Evolutionary conservation across 2,113 vertebrate species (phyloP).

Genomic region (Gila orcuttii): DNA sequence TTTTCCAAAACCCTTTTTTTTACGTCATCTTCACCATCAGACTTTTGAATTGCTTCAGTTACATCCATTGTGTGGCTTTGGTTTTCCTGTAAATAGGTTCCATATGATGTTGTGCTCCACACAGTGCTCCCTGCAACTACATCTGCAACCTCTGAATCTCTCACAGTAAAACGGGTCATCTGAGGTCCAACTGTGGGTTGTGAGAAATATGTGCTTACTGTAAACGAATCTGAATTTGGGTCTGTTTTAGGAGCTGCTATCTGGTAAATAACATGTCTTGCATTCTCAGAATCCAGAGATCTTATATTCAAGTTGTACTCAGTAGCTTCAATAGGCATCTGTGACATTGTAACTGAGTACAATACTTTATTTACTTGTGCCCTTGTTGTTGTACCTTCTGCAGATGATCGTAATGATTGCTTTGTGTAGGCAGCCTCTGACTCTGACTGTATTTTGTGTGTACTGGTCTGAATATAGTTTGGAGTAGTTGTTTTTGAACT

Average conservation of each 20-base stretch:
- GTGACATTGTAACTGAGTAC: conserved; percentile 26
- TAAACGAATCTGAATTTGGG: conserved; percentile 50
- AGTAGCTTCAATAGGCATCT: neutral
- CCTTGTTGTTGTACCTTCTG: conserved; percentile 48
- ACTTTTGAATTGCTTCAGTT: conserved; percentile 34
- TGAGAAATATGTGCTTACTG: conserved; percentile 53
- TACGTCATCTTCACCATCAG: neutral
- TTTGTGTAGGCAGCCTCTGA: conserved; percentile 13
- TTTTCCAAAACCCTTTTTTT: conserved; percentile 38
- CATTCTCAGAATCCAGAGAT: conserved; percentile 44
- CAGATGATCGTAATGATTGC: conserved; percentile 64
- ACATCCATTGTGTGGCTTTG: conserved; percentile 56
- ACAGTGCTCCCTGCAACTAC: conserved; percentile 47
- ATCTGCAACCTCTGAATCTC: conserved; percentile 49
- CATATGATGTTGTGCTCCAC: conserved; percentile 51
- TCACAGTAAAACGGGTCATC: conserved; percentile 51
- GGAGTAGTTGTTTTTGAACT: conserved; percentile 63
- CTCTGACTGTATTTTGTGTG: conserved; percentile 48
- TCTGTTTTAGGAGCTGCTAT: conserved; percentile 53
- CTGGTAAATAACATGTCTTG: conserved; percentile 50
- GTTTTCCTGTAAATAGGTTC: conserved; percentile 48
- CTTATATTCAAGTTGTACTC: conserved; percentile 46
- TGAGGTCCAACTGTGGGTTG: conserved; percentile 67
- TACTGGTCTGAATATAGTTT: conserved; percentile 50
- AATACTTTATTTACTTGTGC: conserved; percentile 1